These are phyloP conservation scores for Crocidura indochinensis DNA, from an alignment of 2,797 vertebrate species.

Conservation along the genomic window DNA sequence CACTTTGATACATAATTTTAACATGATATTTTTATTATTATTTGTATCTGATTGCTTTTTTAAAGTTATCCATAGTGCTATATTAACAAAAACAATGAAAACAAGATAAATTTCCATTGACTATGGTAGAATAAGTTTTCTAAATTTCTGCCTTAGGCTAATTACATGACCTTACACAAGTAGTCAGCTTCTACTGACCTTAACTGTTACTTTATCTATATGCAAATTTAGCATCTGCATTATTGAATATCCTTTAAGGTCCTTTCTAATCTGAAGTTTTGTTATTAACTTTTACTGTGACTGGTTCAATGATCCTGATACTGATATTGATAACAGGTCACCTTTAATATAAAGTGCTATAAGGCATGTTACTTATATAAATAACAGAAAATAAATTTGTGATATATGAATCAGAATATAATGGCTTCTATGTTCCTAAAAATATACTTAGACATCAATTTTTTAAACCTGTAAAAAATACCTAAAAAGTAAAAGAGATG, in stretches of 20 bases:
- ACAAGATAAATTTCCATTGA: background rate
- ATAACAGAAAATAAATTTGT: slow-evolving; percentile 32
- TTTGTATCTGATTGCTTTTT: slow-evolving; percentile 29
- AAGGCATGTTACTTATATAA: background rate
- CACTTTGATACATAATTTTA: background rate
- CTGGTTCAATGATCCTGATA: slow-evolving; percentile 25
- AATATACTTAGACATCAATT: background rate
- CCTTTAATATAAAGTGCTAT: background rate
- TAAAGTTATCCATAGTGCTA: background rate
- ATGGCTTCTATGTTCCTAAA: background rate
- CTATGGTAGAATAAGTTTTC: background rate
- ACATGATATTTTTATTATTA: background rate
- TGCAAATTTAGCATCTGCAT: slow-evolving; percentile 33
- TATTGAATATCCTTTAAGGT: slow-evolving; percentile 69
- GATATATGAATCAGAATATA: background rate
- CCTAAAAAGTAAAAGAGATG: background rate
- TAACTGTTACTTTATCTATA: slow-evolving; percentile 16
- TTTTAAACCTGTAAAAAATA: background rate
- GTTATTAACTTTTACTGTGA: slow-evolving; percentile 41
- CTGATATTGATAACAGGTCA: slow-evolving; percentile 12
- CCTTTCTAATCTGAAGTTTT: slow-evolving; percentile 48
- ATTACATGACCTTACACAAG: slow-evolving; percentile 43
- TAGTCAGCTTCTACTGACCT: slow-evolving; percentile 37
- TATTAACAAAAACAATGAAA: background rate
- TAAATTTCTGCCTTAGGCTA: slow-evolving; percentile 23